Evolutionary conservation across 2,888 invertebrate genomes (phyloP).

Genomic region (Trichopria drosophilae): DNA sequence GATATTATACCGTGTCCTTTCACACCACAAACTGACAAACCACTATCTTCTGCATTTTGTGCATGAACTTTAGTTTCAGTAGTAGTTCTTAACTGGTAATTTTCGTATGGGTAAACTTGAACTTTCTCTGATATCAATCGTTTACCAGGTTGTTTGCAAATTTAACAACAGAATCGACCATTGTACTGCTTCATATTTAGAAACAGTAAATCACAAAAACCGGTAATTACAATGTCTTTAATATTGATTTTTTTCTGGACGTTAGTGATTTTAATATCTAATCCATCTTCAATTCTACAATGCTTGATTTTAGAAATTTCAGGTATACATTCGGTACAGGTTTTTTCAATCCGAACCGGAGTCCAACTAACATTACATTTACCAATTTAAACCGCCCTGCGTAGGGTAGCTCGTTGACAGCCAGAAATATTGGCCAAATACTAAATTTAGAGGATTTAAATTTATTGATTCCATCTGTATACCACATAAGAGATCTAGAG

Average conservation of each 20-base stretch:
- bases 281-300: slow-evolving; percentile 4
- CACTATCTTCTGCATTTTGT: slow-evolving; percentile 13
- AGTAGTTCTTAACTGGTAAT: slow-evolving; percentile 15
- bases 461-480: too few relatives aligned
- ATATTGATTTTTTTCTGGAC: slow-evolving; percentile 3
- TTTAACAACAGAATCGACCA: slow-evolving; percentile 24
- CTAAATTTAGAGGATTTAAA: too few relatives aligned
- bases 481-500: too few relatives aligned
- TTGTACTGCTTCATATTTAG: slow-evolving; percentile 29
- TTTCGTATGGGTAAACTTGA: slow-evolving; percentile 23
- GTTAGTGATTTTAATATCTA: slow-evolving; percentile 5
- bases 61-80: slow-evolving; percentile 18
- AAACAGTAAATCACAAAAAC: slow-evolving; percentile 28
- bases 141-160: slow-evolving; percentile 22
- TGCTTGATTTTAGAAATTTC: neutral
- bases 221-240: slow-evolving; percentile 12
- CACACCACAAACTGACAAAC: slow-evolving; percentile 17
- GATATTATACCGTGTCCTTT: slow-evolving; percentile 28
- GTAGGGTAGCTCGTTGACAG: slow-evolving; percentile 28
- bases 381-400: slow-evolving; percentile 14
- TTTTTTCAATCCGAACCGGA: too few relatives aligned
- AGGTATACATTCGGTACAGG: slow-evolving; percentile 11
- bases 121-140: neutral
- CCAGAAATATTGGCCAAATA: slow-evolving; percentile 27
- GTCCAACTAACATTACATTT: slow-evolving; percentile 23